Base-by-base conservation (phyloP, 2,888 invertebrate species). In the Drosophila leonis region DNA sequence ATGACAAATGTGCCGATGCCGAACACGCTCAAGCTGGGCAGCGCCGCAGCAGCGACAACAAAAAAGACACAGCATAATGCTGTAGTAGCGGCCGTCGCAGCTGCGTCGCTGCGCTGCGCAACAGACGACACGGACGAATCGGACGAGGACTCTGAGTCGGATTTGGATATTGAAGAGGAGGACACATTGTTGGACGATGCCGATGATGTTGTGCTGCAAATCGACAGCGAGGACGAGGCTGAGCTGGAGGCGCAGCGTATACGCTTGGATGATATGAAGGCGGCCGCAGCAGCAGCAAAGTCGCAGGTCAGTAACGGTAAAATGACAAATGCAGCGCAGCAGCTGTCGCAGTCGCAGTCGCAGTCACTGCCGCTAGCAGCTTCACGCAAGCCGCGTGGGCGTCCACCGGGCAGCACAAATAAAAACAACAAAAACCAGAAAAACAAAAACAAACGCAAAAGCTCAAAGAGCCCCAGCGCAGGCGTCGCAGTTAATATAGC, bases 211-310 rank as follows among this genome's bases (percentile, higher is more conserved):
- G 73, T 78, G 8, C 39, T 91, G 39, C 84, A 89, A 63, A 90
- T 90, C 44, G 92, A 91, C 66, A 91, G 92, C 55, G 91, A 92
- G 67, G 91, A 91, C 56, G 91, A 91, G 74, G 91, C 92, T 4
- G 91, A 91, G 56, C 59, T 91, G 54, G 91, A 91, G 46, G 91
- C 91, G 3, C 91, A 91, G 64, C 90, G 91, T 59, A 91, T 91
- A 70, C 83, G 86, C 15, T 82, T 92, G 65, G 90, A 87, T 27
- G 87, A 90, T 55, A 54, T 88, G 62, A 73, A 75, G 39, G 76
- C 71, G 69, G 88, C 69, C 62, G 75, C 79, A 5, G 73, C 78
- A 4, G 75, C 80, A 44, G 75, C 80, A 41, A 65, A 84, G 68
- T 80, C 76, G 80, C 77, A 78, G 77, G 77, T 78, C 77, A 78